These are phyloP conservation scores for Galaxea fascicularis DNA, from an alignment of 92 coral and sea anemone genomes.

Conservation along the genomic window DNA sequence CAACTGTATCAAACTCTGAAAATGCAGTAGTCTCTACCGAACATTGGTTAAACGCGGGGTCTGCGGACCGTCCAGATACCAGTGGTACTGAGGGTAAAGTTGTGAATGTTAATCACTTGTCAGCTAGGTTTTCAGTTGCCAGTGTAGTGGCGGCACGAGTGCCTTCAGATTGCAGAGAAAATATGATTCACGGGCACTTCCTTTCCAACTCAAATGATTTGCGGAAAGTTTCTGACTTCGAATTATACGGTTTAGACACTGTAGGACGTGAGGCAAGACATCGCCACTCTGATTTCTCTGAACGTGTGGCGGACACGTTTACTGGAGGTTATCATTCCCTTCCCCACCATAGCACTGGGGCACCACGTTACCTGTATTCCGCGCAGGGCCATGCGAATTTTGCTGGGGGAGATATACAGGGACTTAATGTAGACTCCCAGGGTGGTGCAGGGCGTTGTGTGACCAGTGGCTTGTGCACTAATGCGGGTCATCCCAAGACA, in stretches of 20 bases:
- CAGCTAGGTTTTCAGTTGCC: neutral
- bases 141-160: neutral
- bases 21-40: neutral
- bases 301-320: too few species aligned
- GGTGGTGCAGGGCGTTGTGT: too few species aligned
- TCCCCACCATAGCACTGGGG: neutral
- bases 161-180: neutral
- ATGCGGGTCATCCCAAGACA: neutral
- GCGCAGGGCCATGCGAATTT: neutral
- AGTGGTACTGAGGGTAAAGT: neutral
- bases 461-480: neutral
- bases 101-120: neutral
- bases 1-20: neutral
- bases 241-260: slow-evolving; percentile 25
- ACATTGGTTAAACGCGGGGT: neutral
- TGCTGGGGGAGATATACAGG: neutral
- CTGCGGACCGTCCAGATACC: neutral
- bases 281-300: neutral
- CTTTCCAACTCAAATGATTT: neutral
- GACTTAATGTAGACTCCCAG: neutral
- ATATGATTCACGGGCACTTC: neutral
- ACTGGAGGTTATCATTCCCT: neutral
- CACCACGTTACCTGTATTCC: neutral
- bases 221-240: neutral
- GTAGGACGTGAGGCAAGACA: neutral